Base-by-base conservation (phyloP, 2,797 vertebrate genomes). In the Muraenolepis orangiensis region DNA sequence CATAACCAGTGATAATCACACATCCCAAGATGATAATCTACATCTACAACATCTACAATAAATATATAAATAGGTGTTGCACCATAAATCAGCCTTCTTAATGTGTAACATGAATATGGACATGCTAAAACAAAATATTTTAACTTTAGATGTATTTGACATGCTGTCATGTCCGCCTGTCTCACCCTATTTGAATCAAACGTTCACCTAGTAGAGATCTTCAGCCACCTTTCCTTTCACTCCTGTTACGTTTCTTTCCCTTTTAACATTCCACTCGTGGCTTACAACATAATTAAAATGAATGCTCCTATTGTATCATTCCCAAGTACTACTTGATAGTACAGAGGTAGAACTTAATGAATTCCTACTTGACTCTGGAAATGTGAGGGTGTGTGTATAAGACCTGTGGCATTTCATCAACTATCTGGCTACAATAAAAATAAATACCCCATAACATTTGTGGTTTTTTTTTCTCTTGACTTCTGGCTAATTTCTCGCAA, bases 351-450 rank as follows among this genome's bases (percentile, higher is more conserved):
- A 64, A 64, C 57, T 64, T 10, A 11, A 64, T 64, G n/a, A 64
- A 26, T 71, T 40, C 2, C 38, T 71, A n/a, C 73, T 29, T 76
- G 70, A 7, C 34, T 66, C 28, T 67, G 23, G 51, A 72, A 31
- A 72, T 72, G 51, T 72, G 71, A 72, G 61, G 70, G 57, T 72
- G n/a, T 1, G 34, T 36, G 18, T 46, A 12, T 26, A 30, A 40
- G 36, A 46, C 36, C 23, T 67, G 26, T 46, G 64, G 30, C 14
- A 23, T 23, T 72, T 5, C 31, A 34, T 32, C 10, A 61, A 13
- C 16, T 16, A 30, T 30, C 23, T 57, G 29, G 10, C 46, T 72
- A 20, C n/a, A n/a, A 30, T 71, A 29, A 30, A 29, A 29, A 46
- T 26, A 2, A 64, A 64, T 64, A 26, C 23, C 11, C 23, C 57